Evolutionary conservation across 1,140 invertebrate species (phyloP), one percentile per base, ranked within the genome.

Genomic region (Macrocentrus cingulum): DNA sequence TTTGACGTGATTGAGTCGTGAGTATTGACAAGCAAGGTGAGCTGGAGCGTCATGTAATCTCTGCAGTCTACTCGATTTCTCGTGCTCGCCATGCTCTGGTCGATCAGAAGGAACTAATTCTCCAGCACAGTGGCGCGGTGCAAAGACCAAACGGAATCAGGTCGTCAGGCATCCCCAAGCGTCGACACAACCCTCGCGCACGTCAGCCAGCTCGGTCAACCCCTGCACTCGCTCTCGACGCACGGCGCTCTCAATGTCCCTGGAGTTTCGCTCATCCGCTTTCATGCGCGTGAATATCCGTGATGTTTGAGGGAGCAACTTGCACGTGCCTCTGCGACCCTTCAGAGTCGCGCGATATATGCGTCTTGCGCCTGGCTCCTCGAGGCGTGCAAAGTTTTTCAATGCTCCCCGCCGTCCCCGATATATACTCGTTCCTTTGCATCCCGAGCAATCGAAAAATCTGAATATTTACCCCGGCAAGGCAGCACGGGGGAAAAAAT

Each of bases 111-210:
- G 44, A 56, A 56, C 54, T 56, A 56, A 56, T 56, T 48, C 44
- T 22, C 54, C 16, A 6, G n/a, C 29, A 29, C 18, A 18, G 22
- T 56, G 49, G 29, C n/a, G n/a, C n/a, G n/a, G n/a, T n/a, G n/a
- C 54, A 56, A 56, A 56, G 54, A 56, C 54, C 54, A 56, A 56
- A 56, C 32, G 44, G 54, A 56, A 56, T 56, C 54, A 39, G 45
- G 54, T 49, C 54, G 54, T n/a, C 32, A 22, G 18, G 54, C 32
- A 25, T 56, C 39, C 5, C 20, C 36, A 11, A 39, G 11, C 8
- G 16, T 44, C 4, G 18, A 44, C 41, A 44, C 18, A 19, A 29
- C 25, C 25, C 25, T 29, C 25, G 4, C 25, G 9, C n/a, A n/a
- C n/a, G n/a, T n/a, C n/a, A n/a, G n/a, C n/a, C n/a, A n/a, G n/a